Evolutionary conservation across 2,113 vertebrate species (phyloP).

Genomic region (Thomomys bottae): DNA sequence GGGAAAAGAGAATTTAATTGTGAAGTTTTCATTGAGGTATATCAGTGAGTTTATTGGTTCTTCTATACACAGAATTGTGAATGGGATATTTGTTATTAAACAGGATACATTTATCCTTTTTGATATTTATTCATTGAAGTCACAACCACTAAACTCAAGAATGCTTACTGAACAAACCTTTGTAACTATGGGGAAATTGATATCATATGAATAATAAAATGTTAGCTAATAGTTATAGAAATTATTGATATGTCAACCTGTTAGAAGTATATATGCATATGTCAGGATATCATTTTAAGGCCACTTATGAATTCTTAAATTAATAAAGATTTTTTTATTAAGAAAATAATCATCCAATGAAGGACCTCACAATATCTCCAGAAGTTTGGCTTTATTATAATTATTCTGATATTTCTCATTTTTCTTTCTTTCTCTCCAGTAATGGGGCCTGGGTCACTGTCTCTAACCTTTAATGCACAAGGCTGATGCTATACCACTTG

Average conservation of each 20-base stretch:
- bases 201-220: conserved; percentile 1
- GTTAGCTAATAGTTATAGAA: not conserved
- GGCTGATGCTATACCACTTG: no score
- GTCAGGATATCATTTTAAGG: not conserved
- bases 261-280: not conserved
- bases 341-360: not conserved
- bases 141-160: not conserved
- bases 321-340: not conserved
- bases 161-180: not conserved
- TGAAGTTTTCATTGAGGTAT: not conserved
- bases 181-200: not conserved
- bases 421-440: no score
- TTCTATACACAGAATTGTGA: not conserved
- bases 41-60: not conserved
- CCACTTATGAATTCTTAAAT: conserved; percentile 32
- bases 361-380: not conserved
- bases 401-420: not conserved
- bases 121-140: not conserved
- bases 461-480: no score
- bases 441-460: no score
- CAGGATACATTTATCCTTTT: not conserved
- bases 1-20: not conserved
- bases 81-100: not conserved
- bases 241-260: not conserved
- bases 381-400: not conserved